Evolutionary conservation across 2,797 vertebrate species (phyloP).

Genomic region (Oophaga sylvatica): DNA sequence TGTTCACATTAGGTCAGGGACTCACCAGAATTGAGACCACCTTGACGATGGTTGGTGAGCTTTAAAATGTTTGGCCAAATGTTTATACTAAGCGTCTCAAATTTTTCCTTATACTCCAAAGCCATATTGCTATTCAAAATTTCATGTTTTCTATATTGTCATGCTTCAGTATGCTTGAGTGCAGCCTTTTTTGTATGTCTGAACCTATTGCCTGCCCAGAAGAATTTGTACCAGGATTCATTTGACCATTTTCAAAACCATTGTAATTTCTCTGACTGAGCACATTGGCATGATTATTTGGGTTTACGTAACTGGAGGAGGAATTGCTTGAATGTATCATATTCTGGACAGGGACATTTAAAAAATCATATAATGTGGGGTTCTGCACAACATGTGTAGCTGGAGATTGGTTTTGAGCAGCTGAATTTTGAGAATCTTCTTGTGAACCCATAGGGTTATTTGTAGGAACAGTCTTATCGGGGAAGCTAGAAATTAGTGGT

Average conservation of each 20-base stretch:
- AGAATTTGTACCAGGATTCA: neutral
- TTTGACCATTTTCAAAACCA: neutral
- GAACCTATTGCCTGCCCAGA: neutral
- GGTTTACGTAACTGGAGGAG: neutral
- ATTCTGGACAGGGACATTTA: neutral
- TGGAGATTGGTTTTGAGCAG: neutral
- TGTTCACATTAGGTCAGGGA: no score
- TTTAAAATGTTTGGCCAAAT: no score
- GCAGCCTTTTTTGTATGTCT: no score
- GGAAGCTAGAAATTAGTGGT: neutral
- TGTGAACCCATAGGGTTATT: neutral
- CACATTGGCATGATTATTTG: neutral
- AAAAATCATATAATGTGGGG: neutral
- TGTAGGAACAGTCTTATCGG: neutral
- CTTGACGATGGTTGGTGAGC: no score
- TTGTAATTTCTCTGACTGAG: neutral
- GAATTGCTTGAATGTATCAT: neutral
- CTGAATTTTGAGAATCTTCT: neutral
- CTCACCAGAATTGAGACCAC: no score
- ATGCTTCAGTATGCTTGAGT: no score
- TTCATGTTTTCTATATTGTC: no score
- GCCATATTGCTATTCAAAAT: no score
- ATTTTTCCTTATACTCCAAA: no score
- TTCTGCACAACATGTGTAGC: neutral
- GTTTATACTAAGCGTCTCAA: no score